Base-by-base conservation (phyloP, 2,888 invertebrate species). In the Siphlonurus alternatus region DNA sequence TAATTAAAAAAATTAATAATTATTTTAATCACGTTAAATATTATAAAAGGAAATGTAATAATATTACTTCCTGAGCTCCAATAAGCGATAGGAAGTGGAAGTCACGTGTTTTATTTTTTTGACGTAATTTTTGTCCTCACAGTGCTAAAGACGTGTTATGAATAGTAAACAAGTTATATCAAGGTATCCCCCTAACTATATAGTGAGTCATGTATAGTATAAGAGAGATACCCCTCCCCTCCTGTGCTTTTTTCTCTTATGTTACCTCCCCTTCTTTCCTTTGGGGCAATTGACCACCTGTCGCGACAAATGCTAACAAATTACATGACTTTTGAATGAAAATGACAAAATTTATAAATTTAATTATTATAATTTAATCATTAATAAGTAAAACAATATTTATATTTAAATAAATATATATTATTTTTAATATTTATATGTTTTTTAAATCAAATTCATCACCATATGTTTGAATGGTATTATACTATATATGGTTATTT, bases 301-400 rank as follows among this genome's bases (percentile, higher is more conserved):
- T 56, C 56, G 56, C 56, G 22, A 56, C 56, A 56, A 56, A 56
- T 56, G 56, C 56, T 56, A 56, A 38, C 38, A 38, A 38, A 38
- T 38, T 38, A 38, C 38, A 15, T 38, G 38, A 38, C 38, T 38
- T 38, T 38, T 38, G 15, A 38, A 38, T 38, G 38, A 38, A 38
- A 38, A 38, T 38, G 15, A 38, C 15, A 38, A 38, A 38, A 38
- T 10, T 10, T 10, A 38, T 38, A 10, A 38, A 10, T 38, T 38
- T 38, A 38, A 38, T 38, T 38, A 38, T 38, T 38, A 38, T 10
- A 38, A 38, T 38, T 38, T 10, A 10, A 38, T 38, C 15, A 38
- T 38, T 38, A 38, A 38, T 38, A 38, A 10, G 5, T 10, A 38
- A 38, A 38, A 38, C 38, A 38, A 38, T 38, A 38, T 38, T 10